Conservation (phyloP, 2,797 vertebrate genomes). For the Spinibarbus caldwelli region DNA sequence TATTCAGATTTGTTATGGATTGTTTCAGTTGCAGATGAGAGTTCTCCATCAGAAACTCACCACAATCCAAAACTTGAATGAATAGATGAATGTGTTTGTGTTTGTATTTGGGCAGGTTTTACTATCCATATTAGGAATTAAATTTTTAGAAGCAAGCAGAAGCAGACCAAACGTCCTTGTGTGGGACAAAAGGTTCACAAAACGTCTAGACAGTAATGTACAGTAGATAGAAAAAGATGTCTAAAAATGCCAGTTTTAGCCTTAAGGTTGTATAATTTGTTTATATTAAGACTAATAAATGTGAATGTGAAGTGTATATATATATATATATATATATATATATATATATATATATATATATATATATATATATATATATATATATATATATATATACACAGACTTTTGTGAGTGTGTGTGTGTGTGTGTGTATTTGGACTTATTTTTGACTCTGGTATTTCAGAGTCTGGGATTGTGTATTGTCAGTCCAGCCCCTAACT, state of each 20-base stretch:
- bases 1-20: not conserved
- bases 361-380: no score
- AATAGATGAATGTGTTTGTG: not conserved
- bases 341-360: no score
- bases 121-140: constrained; percentile 5
- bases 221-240: not conserved
- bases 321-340: no score
- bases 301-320: not conserved
- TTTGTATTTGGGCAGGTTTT: not conserved
- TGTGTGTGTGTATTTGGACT: not conserved
- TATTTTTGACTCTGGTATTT: constrained; percentile 27
- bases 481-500: not conserved
- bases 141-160: not conserved
- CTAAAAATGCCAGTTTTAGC: constrained; percentile 15
- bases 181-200: not conserved
- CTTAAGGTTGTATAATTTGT: not conserved
- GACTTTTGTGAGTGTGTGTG: no score
- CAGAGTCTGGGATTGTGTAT: constrained; percentile 23
- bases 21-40: not conserved
- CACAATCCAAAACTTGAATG: not conserved
- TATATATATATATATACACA: not conserved
- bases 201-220: constrained; percentile 4
- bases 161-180: not conserved
- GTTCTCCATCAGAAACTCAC: not conserved
- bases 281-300: constrained; percentile 11